Evolutionary conservation across 2,888 invertebrate species (phyloP).

Genomic region (Iphiclides podalirius): DNA sequence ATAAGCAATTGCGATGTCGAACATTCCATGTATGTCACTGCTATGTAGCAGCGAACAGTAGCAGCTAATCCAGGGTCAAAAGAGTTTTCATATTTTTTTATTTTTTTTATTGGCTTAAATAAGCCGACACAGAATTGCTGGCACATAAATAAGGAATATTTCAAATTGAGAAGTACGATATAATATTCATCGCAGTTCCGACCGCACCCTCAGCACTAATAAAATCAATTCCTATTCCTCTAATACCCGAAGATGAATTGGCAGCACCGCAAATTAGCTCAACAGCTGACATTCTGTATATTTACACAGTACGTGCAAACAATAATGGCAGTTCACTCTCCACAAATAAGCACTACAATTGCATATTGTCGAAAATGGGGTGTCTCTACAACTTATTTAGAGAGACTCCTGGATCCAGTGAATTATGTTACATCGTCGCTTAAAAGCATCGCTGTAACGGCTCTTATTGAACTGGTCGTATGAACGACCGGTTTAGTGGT

Average conservation of each 20-base stretch:
- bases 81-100: no score
- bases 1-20: no score
- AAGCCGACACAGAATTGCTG: no score
- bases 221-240: conserved; percentile 45
- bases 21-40: no score
- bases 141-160: neutral
- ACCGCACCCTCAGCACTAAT: conserved; percentile 35
- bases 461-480: conserved; percentile 33
- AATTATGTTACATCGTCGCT: neutral
- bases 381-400: neutral
- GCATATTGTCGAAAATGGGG: neutral
- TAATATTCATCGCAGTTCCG: conserved; percentile 33
- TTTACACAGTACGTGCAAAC: conserved; percentile 3
- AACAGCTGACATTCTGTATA: conserved; percentile 31
- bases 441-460: conserved; percentile 23
- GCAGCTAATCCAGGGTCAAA: no score
- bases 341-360: neutral
- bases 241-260: conserved; percentile 66
- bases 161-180: conserved; percentile 4
- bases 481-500: conserved; percentile 37
- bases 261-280: conserved; percentile 59
- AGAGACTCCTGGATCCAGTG: conserved; percentile 5
- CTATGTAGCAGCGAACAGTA: no score
- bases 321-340: neutral
- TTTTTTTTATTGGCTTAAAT: no score